Evolutionary conservation across 1,140 invertebrate genomes (phyloP), one percentile per base, ranked within the genome.

Genomic region (Zaprionus davidi): DNA sequence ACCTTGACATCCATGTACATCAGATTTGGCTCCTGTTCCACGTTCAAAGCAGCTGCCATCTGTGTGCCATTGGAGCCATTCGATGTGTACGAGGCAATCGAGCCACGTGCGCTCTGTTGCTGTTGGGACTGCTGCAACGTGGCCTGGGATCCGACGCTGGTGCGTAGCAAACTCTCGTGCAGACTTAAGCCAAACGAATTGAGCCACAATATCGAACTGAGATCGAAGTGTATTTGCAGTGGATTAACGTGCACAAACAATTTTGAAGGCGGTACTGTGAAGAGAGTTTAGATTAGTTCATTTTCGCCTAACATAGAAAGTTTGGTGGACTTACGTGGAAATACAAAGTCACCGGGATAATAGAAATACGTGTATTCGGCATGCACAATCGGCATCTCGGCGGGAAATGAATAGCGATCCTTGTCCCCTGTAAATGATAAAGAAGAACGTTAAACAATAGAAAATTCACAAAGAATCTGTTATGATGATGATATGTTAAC

Each of bases 361-460:
- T 99, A 99, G 93, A 98, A 99, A 87, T 98, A 97, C 2, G 98
- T 98, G 82, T 99, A 97, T 92, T 99, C 99, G 3, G 98, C 96
- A 93, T 99, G 98, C 36, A 99, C 90, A 51, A 98, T 95, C 44
- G 97, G 96, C 71, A 98, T 96, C 91, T 99, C 97, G 46, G 96
- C 95, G 9, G 98, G 98, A 78, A 99, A 94, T 56, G 96, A 96
- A 79, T 97, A 95, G 55, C 95, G 94, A 82, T 96, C 96, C 92
- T 97, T 96, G 93, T 99, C 98, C 66, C 97, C 98, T 95, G 93
- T 74, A 92, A 28, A 76, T 63, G n/a, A 51, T 12, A 12, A n/a
- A 5, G 4, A 24, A 31, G 3, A 41, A 9, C 1, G 5, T 22
- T 67, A 22, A 9, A 15, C 24, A 36, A 17, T 11, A 2, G n/a